Evolutionary conservation across 2,797 vertebrate genomes (phyloP), one percentile per base, ranked within the genome.

Genomic region (Urophycis tenuis): DNA sequence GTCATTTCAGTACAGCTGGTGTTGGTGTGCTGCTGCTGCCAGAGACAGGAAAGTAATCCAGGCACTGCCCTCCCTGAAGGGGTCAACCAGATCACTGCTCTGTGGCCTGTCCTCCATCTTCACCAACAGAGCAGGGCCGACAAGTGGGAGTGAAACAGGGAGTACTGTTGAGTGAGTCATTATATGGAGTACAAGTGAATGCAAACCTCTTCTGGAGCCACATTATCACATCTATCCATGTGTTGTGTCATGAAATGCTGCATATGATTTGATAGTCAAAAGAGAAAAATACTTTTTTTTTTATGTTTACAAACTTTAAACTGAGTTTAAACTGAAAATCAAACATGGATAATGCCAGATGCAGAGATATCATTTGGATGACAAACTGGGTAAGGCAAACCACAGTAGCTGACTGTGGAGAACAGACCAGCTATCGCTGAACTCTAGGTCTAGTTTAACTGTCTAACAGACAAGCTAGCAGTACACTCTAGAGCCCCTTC

Each of bases 1-100:
- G 84, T 88, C 84, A 86, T 89, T 81, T 88, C 85, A 49, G 81
- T 89, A 83, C 91, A 91, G 88, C 91, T 90, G 91, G 87, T 80
- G 39, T 86, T 74, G 69, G 15, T 41, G 53, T 77, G 75, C 81
- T 77, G 25, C 80, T 90, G 89, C 88, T 90, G 60, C 60, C 60
- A 67, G 11, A 91, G 86, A 82, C 77, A 5, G 79, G 77, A 78
- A 74, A 82, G 78, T 87, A 83, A 74, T 80, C 60, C 79, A 75
- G 3, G 72, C 82, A 75, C 71, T 64, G 76, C 77, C 79, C 30
- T 25, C 83, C 73, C 79, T 79, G 39, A 75, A n/a, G 30, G 67
- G 82, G 87, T 84, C 84, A 84, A 12, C 73, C 81, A 82, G 75
- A 80, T 74, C 80, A 35, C 80, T 49, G 78, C 80, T 86, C 83